A percentile compares a stretch with the other conserved stretches of the same genome.
Evolutionary conservation across 2,888 invertebrate genomes (phyloP).

Genomic region (Synergus itoensis): DNA sequence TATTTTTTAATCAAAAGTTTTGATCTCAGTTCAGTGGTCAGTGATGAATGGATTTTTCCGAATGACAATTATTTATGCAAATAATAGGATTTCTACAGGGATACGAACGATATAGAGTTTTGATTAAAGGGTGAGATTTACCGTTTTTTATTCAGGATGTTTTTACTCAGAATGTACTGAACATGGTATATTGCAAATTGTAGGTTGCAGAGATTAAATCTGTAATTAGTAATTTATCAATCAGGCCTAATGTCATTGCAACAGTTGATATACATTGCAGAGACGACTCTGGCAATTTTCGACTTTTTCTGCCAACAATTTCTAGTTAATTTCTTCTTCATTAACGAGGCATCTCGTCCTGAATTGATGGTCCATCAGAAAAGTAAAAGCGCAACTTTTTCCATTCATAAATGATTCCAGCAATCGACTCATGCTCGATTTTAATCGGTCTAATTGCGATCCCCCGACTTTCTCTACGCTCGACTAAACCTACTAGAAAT

Average conservation of each 20-base stretch:
- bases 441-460: conserved; percentile 24
- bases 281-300: neutral
- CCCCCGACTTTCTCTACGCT: conserved; percentile 1
- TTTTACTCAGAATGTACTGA: too few species aligned
- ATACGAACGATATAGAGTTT: conserved; percentile 1
- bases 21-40: conserved; percentile 22
- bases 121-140: conserved; percentile 15
- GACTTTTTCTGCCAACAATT: neutral
- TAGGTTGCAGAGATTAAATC: neutral
- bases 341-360: neutral
- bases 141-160: neutral
- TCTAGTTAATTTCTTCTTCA: neutral
- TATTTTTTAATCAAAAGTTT: neutral
- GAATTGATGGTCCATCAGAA: conserved; percentile 18
- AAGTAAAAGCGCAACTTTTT: conserved; percentile 32
- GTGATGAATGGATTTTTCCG: conserved; percentile 3
- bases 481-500: neutral
- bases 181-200: neutral
- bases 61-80: neutral
- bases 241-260: neutral
- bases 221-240: neutral
- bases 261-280: neutral
- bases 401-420: conserved; percentile 19
- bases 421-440: conserved; percentile 24
- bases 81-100: neutral